phyloP scores from a whole-genome alignment of 92 coral and sea anemone genomes.

The Umimayanthus chanpuru region DNA sequence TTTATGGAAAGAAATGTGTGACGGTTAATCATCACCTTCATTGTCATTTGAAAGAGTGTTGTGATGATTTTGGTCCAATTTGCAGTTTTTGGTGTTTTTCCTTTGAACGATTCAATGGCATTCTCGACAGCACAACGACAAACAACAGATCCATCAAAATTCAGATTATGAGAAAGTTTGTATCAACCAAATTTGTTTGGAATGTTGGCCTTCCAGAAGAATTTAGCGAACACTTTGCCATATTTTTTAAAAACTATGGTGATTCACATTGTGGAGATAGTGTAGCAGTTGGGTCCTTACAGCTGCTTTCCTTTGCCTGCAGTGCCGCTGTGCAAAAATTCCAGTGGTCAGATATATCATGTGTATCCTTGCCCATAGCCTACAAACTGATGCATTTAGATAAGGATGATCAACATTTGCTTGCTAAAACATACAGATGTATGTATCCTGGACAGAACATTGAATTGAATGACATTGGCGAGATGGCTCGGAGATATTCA shows the following conservation, averaged over 20 bases:
- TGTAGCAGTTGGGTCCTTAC: constrained; percentile 15
- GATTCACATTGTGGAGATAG: neutral
- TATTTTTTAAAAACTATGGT: neutral
- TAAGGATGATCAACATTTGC: constrained; percentile 51
- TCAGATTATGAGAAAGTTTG: no score
- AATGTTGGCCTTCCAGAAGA: neutral
- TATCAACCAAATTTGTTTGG: no score
- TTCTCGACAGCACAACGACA: no score
- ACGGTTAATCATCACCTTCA: no score
- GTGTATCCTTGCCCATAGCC: constrained; percentile 14
- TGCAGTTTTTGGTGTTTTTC: no score
- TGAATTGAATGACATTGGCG: constrained; percentile 24
- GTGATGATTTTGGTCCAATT: no score
- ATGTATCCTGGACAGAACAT: constrained; percentile 50
- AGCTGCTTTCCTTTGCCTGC: constrained; percentile 25
- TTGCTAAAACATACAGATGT: constrained; percentile 22
- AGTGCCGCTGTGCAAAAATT: neutral
- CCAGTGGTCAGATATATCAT: constrained; percentile 19
- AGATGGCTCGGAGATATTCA: constrained; percentile 30
- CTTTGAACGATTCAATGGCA: no score
- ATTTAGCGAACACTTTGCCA: constrained; percentile 35
- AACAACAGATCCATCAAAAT: no score
- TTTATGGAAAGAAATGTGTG: no score
- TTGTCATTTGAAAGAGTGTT: no score
- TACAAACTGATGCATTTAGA: constrained; percentile 44